phyloP scores from a whole-genome alignment of 2,888 invertebrate species.

The Nasonovia ribisnigri region DNA sequence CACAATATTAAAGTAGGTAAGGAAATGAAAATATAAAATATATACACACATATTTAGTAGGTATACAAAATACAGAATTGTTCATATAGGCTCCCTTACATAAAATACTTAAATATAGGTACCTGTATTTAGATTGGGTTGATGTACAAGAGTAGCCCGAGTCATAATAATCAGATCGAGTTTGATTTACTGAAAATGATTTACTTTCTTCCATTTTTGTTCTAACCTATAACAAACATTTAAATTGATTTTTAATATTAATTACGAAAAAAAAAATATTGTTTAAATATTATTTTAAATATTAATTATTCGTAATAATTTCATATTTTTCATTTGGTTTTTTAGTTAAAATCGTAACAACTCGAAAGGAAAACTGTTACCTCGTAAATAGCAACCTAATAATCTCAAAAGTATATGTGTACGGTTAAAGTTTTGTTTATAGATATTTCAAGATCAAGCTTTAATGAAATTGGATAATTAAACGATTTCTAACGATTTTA shows the following conservation, averaged over 20 bases:
- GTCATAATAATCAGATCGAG: conserved; percentile 49
- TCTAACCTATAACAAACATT: neutral
- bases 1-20: neutral
- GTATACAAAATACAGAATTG: neutral
- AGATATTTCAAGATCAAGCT: neutral
- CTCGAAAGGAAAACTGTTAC: neutral
- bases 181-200: conserved; percentile 35
- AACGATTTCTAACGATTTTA: neutral
- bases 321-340: neutral
- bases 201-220: conserved; percentile 56
- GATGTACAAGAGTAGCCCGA: conserved; percentile 60
- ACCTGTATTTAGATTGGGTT: conserved; percentile 57
- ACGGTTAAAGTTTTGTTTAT: neutral
- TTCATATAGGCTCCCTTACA: neutral
- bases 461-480: neutral
- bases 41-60: neutral
- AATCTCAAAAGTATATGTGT: neutral
- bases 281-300: too few species aligned
- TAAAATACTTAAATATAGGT: neutral
- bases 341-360: neutral
- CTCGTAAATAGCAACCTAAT: neutral
- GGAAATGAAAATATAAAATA: neutral
- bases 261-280: too few species aligned
- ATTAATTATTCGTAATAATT: too few species aligned
- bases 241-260: neutral